phyloP scores from a whole-genome alignment of 1,140 invertebrate species.

The Brachionus asplanchnoidis region DNA sequence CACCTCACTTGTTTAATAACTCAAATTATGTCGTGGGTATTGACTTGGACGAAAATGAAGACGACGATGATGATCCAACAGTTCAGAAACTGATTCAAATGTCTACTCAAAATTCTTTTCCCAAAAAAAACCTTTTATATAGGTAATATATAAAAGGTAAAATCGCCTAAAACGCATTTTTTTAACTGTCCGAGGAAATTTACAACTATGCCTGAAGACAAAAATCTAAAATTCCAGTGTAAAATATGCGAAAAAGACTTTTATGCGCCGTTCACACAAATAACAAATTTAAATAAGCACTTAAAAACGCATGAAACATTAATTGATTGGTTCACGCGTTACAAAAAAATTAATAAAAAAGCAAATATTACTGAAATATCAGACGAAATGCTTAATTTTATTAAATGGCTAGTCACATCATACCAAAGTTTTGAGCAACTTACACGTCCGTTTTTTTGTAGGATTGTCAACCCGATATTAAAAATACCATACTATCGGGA shows the following conservation, averaged over 20 bases:
- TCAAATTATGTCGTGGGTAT: neutral
- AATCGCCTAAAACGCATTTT: neutral
- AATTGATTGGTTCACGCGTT: neutral
- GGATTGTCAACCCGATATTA: neutral
- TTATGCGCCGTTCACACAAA: neutral
- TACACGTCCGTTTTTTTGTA: neutral
- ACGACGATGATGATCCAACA: neutral
- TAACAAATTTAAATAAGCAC: constrained; percentile 3
- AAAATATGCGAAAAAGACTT: neutral
- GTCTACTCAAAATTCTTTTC: neutral
- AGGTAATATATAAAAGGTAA: neutral
- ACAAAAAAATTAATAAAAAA: neutral
- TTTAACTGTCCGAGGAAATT: neutral
- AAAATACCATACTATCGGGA: neutral
- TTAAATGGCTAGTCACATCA: neutral
- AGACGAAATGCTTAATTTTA: neutral
- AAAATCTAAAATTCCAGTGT: neutral
- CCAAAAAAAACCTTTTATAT: neutral
- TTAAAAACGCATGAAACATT: neutral
- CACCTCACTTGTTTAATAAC: neutral
- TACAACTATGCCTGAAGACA: neutral
- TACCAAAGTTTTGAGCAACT: neutral
- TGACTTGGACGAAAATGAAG: neutral
- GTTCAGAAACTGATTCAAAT: neutral
- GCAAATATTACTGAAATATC: neutral